Percentiles rank a stretch among this genome's conserved stretches.
Conservation (phyloP, 1,140 invertebrate genomes). For the Cherax quadricarinatus region DNA sequence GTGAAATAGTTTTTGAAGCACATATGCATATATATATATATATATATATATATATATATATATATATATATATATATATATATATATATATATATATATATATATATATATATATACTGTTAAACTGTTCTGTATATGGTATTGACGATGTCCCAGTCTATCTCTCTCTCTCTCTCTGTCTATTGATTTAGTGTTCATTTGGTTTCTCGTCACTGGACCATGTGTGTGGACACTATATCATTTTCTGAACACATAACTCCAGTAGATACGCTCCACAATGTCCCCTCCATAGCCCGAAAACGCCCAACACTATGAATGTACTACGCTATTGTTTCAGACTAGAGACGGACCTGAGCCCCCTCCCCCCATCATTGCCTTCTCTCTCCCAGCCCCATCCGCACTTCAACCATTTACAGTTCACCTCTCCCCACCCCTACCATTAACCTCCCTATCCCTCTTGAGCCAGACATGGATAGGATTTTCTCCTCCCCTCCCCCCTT, state of each 20-base stretch:
- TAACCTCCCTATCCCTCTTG: too few species aligned
- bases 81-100: neutral
- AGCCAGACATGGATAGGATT: too few species aligned
- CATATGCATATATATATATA: neutral
- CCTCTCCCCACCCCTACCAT: too few species aligned
- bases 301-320: too few species aligned
- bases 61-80: neutral
- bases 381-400: neutral
- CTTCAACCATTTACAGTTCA: too few species aligned
- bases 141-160: neutral
- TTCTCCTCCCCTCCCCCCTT: too few species aligned
- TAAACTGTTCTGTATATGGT: too few species aligned
- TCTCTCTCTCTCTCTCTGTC: conserved; percentile 12
- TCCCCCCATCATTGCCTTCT: neutral
- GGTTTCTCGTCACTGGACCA: neutral
- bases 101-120: neutral
- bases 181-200: too few species aligned
- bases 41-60: neutral
- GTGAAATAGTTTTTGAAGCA: neutral
- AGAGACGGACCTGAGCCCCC: neutral
- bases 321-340: too few species aligned
- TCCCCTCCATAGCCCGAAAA: too few species aligned
- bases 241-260: too few species aligned
- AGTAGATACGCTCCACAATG: neutral
- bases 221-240: neutral